Conservation (phyloP, 1,140 invertebrate species). For the Aphaenogaster ashmeadi region DNA sequence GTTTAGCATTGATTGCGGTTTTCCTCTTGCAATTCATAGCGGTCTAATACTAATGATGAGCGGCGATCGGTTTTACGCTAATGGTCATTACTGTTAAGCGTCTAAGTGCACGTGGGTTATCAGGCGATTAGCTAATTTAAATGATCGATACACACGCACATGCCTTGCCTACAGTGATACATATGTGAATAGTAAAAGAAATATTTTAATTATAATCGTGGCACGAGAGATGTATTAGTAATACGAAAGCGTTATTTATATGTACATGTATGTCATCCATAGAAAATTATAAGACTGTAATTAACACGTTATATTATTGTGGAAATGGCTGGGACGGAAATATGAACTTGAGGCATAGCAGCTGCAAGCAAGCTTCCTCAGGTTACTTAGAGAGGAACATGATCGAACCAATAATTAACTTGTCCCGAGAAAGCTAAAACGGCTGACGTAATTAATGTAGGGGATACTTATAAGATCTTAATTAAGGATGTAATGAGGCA, state of each 20-base stretch:
- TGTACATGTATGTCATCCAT: background rate
- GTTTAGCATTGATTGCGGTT: conserved; percentile 69
- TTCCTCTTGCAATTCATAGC: conserved; percentile 63
- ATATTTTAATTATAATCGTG: background rate
- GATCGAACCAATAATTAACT: conserved; percentile 61
- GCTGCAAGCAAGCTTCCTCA: conserved; percentile 7
- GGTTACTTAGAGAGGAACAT: conserved; percentile 28
- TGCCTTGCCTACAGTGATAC: background rate
- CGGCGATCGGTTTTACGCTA: conserved; percentile 62
- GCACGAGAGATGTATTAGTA: background rate
- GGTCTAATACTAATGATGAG: conserved; percentile 68
- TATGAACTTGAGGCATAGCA: conserved; percentile 27
- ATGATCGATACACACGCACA: background rate
- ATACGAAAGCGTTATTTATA: background rate
- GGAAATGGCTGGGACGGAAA: background rate
- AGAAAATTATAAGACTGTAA: conserved; percentile 10
- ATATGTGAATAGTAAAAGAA: background rate
- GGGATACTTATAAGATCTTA: conserved; percentile 16
- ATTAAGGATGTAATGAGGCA: conserved; percentile 38
- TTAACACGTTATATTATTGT: background rate
- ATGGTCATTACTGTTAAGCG: conserved; percentile 55
- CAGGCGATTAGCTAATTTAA: conserved; percentile 47
- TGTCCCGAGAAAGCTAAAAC: conserved; percentile 48
- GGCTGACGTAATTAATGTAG: conserved; percentile 47
- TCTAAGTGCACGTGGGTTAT: conserved; percentile 54